Percentiles rank a stretch among this genome's conserved stretches.
Conservation (phyloP, 1,140 invertebrate species). For the Euglossa dilemma region DNA sequence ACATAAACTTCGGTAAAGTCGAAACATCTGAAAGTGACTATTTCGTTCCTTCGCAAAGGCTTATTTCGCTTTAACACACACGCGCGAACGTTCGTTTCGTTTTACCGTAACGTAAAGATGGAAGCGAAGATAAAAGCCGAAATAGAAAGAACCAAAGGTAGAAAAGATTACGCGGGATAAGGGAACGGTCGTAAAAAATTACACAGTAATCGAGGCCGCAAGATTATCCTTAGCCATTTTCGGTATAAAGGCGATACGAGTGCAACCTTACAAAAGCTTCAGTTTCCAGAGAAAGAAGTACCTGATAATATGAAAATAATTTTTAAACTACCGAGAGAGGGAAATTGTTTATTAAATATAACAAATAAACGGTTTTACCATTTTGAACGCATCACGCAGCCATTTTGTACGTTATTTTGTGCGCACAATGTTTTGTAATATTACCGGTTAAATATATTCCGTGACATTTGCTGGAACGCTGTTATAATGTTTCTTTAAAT, state of each 20-base stretch:
- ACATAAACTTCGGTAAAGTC: neutral
- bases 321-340: neutral
- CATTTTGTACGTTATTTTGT: neutral
- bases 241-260: neutral
- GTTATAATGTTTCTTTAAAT: neutral
- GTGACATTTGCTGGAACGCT: neutral
- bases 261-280: neutral
- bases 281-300: neutral
- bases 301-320: neutral
- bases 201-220: neutral
- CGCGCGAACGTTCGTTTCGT: neutral
- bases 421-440: neutral
- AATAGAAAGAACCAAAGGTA: neutral
- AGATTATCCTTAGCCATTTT: neutral
- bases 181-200: neutral
- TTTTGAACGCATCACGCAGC: neutral
- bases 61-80: neutral
- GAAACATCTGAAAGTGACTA: neutral
- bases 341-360: neutral
- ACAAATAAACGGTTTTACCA: neutral
- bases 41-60: neutral
- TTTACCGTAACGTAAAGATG: neutral
- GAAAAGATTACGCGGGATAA: neutral
- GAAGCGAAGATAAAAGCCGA: neutral
- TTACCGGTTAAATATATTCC: neutral